phyloP scores from a whole-genome alignment of 1,140 invertebrate genomes.

The Rhopalosiphum maidis region DNA sequence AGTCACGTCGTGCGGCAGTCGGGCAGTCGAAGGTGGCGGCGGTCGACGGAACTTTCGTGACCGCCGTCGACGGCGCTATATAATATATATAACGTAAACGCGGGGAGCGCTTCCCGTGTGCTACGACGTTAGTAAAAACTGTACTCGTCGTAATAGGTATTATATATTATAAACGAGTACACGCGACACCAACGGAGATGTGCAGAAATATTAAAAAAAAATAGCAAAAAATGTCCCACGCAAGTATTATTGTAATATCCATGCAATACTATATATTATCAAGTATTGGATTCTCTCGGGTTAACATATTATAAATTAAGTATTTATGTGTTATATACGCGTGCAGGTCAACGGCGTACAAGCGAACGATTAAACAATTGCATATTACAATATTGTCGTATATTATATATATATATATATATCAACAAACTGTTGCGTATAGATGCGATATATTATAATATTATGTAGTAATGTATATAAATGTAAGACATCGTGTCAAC shows the following conservation, averaged over 20 bases:
- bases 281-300: too few relatives aligned
- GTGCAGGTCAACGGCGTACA: neutral
- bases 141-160: neutral
- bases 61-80: neutral
- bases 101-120: neutral
- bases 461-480: neutral
- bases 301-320: neutral
- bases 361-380: neutral
- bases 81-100: neutral
- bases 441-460: neutral
- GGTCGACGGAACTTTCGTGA: neutral
- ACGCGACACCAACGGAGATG: neutral
- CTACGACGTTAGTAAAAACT: neutral
- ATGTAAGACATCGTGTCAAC: neutral
- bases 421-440: neutral
- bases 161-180: neutral
- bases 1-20: neutral
- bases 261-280: neutral
- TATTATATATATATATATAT: neutral
- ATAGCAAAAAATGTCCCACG: neutral
- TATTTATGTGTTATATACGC: too few relatives aligned
- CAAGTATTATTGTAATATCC: neutral
- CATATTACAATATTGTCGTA: neutral
- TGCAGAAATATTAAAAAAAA: neutral
- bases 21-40: neutral